Evolutionary conservation across 2,113 vertebrate species (phyloP).

Genomic region (Cairina moschata): DNA sequence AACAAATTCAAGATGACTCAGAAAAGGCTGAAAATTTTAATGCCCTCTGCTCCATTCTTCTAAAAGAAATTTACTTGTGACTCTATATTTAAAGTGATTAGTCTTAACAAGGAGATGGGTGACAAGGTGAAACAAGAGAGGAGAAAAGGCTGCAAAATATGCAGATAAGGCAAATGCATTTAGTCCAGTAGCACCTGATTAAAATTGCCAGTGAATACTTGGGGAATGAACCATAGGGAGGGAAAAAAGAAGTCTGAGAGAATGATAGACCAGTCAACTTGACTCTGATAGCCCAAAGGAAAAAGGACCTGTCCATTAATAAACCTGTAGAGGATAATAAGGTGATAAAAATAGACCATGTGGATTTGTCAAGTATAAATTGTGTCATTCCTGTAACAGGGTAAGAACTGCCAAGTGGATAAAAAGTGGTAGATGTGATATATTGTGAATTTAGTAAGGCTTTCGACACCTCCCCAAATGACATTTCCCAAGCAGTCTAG

Average conservation of each 20-base stretch:
- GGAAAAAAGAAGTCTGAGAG: background rate
- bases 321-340: background rate
- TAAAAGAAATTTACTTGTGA: background rate
- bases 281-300: background rate
- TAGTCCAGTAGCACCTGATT: background rate
- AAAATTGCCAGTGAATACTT: background rate
- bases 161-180: background rate
- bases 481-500: background rate
- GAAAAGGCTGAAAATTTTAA: background rate
- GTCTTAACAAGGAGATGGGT: background rate
- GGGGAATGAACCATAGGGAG: background rate
- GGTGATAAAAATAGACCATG: constrained; percentile 19
- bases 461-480: background rate
- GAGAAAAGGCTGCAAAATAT: background rate
- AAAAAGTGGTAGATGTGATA: background rate
- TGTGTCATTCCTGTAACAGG: background rate
- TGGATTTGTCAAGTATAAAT: background rate
- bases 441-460: background rate
- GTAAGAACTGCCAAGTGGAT: background rate
- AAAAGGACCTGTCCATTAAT: background rate
- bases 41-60: background rate
- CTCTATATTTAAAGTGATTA: background rate
- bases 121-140: background rate
- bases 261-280: background rate
- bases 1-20: background rate